Base-by-base conservation (phyloP, 2,113 vertebrate species). In the Petromus typicus region DNA sequence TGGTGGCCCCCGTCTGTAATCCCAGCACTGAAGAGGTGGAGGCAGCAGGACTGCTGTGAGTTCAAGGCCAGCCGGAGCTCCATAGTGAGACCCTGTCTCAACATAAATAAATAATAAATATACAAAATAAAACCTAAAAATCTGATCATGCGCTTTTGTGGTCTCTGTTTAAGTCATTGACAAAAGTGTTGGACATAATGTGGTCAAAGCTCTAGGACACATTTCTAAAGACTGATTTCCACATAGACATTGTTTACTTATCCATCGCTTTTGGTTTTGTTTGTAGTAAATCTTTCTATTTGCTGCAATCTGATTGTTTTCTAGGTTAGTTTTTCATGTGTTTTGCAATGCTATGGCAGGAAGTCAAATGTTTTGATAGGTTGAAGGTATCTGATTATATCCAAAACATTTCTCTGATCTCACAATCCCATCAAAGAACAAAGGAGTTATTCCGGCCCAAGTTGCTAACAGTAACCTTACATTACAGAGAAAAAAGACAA, bases 71-170 rank as follows among this genome's bases (percentile, higher is more conserved):
- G 56, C 56, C 56, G 17, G 56, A 17, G 56, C 56, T 57, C 17
- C 16, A 17, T 14, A 57, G 56, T 57, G 56, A 57, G 56, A 57
- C 56, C 16, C 17, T 18, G 56, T 57, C 56, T 57, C 56, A 57
- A 57, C 17, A 57, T 18, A 18, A 56, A 56, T 16, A 56, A 54
- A 54, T 54, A 54, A 54, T 8, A 51, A 56, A 56, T 56, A 56
- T 3, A 56, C 14, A 16, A 7, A 56, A 56, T 12, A 56, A 56
- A 56, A 14, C 10, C 8, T 43, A 59, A 54, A 67, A 51, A n/a
- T 56, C 61, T 4, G 11, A 22, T n/a, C 43, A 17, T 2, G 12
- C 1, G 30, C 59, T 16, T 16, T 30, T 43, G 0, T 2, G 43
- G 43, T 14, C 45, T 14, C 37, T 25, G 6, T 59, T 73, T 7